These are phyloP conservation scores for Pelecanoides urinatrix DNA, from an alignment of 2,113 vertebrate genomes.

Conservation along the genomic window DNA sequence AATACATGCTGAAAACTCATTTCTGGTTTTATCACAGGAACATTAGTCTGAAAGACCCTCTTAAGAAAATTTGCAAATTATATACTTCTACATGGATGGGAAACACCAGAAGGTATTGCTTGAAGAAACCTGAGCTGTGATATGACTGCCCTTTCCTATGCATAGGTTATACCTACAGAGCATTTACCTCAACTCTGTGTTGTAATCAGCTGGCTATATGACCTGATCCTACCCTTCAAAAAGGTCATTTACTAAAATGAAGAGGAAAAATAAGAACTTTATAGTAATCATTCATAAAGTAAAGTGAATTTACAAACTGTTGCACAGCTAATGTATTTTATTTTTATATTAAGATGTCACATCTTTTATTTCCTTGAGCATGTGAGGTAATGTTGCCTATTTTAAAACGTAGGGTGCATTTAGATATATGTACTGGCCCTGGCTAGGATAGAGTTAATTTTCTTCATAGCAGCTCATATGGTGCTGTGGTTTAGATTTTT, in stretches of 20 bases:
- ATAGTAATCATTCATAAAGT: not conserved
- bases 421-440: not conserved
- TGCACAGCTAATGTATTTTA: not conserved
- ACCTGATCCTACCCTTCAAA: not conserved
- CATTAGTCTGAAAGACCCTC: not conserved
- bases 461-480: not conserved
- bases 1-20: fast-evolving
- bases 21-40: not conserved
- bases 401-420: not conserved
- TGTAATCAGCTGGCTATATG: not conserved
- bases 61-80: not conserved
- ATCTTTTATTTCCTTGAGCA: not conserved
- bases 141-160: not conserved
- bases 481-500: not conserved
- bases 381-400: not conserved
- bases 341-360: not conserved
- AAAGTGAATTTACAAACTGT: not conserved
- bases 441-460: not conserved
- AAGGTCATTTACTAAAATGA: not conserved
- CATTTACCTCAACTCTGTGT: fast-evolving
- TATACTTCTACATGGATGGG: fast-evolving
- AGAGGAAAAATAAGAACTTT: not conserved
- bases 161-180: not conserved
- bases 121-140: not conserved
- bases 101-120: not conserved